Base-by-base conservation (phyloP, 2,888 invertebrate species). In the Apoda limacodes region DNA sequence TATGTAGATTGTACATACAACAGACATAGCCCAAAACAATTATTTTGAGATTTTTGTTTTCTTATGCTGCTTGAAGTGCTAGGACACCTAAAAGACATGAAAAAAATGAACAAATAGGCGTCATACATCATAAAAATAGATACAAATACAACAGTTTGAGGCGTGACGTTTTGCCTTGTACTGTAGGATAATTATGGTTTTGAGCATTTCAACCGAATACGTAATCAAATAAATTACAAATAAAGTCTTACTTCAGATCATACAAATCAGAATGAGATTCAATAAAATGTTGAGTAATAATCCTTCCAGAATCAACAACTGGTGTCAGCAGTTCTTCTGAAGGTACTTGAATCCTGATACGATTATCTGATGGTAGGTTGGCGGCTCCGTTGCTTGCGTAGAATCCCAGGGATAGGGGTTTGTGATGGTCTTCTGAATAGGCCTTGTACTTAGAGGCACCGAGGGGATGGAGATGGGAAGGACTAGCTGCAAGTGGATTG, bases 301-400 rank as follows among this genome's bases (percentile, higher is more conserved):
- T 75, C 34, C 83, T 80, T 2, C 85, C 85, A 17, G 85, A 83
- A 47, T 86, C 85, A 2, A 86, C 85, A 9, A 86, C 70, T 0
- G 86, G 86, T 5, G 85, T 86, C 11, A 87, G 78, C 20, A 88
- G 78, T 52, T 88, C 88, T 48, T 88, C 88, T 1, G 84, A 83
- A 29, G 85, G 87, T 25, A 90, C 87, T 50, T 85, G 85, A 40
- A 91, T 90, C 37, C 89, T 82, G 46, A 90, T 90, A 55, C 86
- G 85, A 63, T 90, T 90, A 32, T 87, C 85, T 31, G 88, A 85
- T 6, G 68, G 55, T 5, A 69, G 48, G 28, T 82, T 80, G 42
- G 82, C 80, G 5, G 84, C 70, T 20, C 85, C 83, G 50, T 84
- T 85, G 39, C 82, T 84, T 26, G 83, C 83, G 39, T 69, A 75